These are phyloP conservation scores for Zoroaster sp. DNA, from an alignment of 53 echinoderm and acorn worm genomes.

Conservation along the genomic window DNA sequence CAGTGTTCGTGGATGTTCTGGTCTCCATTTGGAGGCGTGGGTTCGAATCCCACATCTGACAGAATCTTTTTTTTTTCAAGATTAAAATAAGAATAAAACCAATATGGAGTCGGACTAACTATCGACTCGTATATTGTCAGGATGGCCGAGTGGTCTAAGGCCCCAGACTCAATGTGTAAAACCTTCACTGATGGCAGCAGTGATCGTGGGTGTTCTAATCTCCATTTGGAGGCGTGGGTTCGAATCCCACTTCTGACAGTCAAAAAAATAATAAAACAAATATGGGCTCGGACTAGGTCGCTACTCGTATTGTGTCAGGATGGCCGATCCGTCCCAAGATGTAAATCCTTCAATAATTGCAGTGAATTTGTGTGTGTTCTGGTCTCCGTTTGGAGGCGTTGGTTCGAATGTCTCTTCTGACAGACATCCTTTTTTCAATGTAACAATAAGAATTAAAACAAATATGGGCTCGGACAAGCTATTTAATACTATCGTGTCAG, in stretches of 20 bases:
- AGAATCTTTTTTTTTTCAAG: background rate
- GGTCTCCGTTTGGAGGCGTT: background rate
- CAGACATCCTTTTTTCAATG: background rate
- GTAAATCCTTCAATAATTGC: too few relatives aligned
- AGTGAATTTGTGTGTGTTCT: too few relatives aligned
- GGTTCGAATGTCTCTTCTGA: conserved; percentile 37
- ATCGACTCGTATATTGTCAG: background rate
- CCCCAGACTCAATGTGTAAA: background rate
- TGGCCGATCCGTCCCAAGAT: background rate
- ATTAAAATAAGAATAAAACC: background rate
- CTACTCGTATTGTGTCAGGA: background rate
- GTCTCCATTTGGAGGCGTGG: background rate
- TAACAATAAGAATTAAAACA: background rate
- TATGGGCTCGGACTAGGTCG: background rate
- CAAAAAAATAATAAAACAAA: background rate
- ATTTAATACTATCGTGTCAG: background rate
- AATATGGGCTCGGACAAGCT: background rate
- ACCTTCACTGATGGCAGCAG: background rate
- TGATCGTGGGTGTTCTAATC: background rate
- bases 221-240: background rate
- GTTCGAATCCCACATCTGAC: conserved; percentile 21
- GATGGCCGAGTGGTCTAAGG: background rate
- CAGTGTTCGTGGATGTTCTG: background rate
- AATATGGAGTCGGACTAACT: background rate
- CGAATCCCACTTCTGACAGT: background rate